These are phyloP conservation scores for Casuarius casuarius DNA, from an alignment of 2,113 vertebrate species.

Conservation along the genomic window DNA sequence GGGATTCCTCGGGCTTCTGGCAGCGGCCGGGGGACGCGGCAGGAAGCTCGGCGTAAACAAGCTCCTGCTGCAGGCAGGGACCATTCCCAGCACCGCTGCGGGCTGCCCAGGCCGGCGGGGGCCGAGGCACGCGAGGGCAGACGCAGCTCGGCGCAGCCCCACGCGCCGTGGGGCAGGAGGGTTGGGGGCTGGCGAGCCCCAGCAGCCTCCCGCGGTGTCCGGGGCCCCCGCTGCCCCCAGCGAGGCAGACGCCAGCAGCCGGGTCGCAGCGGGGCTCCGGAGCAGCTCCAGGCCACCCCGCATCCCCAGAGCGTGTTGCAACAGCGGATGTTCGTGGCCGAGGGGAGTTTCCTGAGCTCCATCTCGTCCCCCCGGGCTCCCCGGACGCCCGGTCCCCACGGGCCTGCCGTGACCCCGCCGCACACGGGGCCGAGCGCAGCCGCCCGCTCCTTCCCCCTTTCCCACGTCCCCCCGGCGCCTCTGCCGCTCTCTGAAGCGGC, in stretches of 20 bases:
- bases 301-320: not conserved
- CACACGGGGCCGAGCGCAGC: too few relatives aligned
- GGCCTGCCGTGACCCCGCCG: too few relatives aligned
- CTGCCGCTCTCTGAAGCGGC: too few relatives aligned
- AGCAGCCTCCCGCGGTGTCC: not conserved
- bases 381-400: too few relatives aligned
- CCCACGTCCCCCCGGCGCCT: too few relatives aligned
- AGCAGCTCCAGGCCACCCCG: not conserved
- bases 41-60: constrained; percentile 10
- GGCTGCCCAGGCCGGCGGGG: not conserved
- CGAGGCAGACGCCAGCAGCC: not conserved
- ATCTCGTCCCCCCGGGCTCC: too few relatives aligned
- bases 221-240: not conserved
- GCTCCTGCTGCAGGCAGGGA: not conserved
- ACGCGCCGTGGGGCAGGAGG: too few relatives aligned
- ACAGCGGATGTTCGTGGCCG: rapidly evolving
- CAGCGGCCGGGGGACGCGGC: not conserved
- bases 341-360: not conserved
- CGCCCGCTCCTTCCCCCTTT: too few relatives aligned
- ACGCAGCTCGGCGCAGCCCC: too few relatives aligned
- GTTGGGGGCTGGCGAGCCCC: too few relatives aligned
- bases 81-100: not conserved
- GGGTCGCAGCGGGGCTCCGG: too few relatives aligned
- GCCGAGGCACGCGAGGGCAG: not conserved
- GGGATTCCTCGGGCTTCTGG: not conserved